Base-by-base conservation (phyloP, 2,797 vertebrate species). In the Decapterus maruadsi region DNA sequence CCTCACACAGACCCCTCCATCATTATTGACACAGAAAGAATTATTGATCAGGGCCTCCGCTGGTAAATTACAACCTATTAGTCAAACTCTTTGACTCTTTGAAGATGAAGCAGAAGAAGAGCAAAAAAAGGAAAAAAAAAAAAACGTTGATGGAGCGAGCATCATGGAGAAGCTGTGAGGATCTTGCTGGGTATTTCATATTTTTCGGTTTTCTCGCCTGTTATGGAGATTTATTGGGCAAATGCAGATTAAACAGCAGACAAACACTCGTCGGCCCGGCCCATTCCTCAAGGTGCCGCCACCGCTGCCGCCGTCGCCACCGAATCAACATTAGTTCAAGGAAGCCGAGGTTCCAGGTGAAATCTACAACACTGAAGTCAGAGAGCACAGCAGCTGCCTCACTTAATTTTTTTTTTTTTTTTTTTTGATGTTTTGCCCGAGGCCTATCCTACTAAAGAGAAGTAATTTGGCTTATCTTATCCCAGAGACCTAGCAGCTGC, bases 381-480 rank as follows among this genome's bases (percentile, higher is more conserved):
- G 92, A 93, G 89, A 81, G 84, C 78, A 87, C 86, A 85, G 73
- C 70, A 89, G 67, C 72, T 57, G 62, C 78, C 85, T 89, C 88
- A 87, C 90, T 90, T 95, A 93, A 95, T 90, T 95, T 94, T 94
- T 68, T 71, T 78, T 50, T 67, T 67, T 58, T 72, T 72, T 71
- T 82, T 87, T 89, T 83, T 71, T 84, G 79, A 65, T 83, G 71
- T 88, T 90, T 72, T 79, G 93, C 95, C 94, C 64, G 77, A 88
- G 92, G 93, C 93, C 17, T 34, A 94, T 94, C 86, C 92, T 91
- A 96, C 94, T 95, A 92, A 89, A 94, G 89, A 94, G 94, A 95
- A 95, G 93, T 91, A 91, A 95, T 96, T 96, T 96, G 94, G 81
- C 89, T 95, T 95, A 93, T 95, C 92, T 96, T 95, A 94, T 94